Evolutionary conservation across 2,888 invertebrate genomes (phyloP).

Genomic region (Acleris holmiana): DNA sequence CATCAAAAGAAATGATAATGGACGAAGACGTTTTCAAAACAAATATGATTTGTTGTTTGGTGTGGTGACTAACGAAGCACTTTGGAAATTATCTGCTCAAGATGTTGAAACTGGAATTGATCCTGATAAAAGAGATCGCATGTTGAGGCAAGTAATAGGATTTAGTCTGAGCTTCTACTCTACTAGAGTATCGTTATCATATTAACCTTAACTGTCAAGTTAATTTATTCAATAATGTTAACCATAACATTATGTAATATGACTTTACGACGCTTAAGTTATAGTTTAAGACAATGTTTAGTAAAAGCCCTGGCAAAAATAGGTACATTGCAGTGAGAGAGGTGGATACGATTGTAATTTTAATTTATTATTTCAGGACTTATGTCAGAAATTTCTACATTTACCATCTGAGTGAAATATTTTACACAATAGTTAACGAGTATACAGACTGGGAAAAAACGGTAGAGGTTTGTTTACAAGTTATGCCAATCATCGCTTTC

Average conservation of each 20-base stretch:
- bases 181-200: too few species aligned
- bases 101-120: conserved; percentile 94
- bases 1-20: conserved; percentile 86
- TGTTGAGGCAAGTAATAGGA: conserved; percentile 81
- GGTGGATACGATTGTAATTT: too few species aligned
- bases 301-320: too few species aligned
- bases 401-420: conserved; percentile 98
- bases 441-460: conserved; percentile 99
- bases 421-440: conserved; percentile 97
- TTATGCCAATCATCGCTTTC: conserved; percentile 29
- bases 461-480: conserved; percentile 84
- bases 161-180: too few species aligned
- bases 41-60: conserved; percentile 95
- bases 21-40: conserved; percentile 84
- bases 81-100: conserved; percentile 94
- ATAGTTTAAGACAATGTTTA: too few species aligned
- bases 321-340: too few species aligned
- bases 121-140: conserved; percentile 93
- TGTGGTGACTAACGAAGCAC: conserved; percentile 95
- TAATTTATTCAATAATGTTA: too few species aligned
- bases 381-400: conserved; percentile 97
- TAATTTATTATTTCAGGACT: conserved; percentile 83
- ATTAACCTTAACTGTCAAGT: too few species aligned
- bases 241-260: too few species aligned
- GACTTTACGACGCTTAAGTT: too few species aligned